Conservation (phyloP, 2,888 invertebrate species). For the Plebejus argus region DNA sequence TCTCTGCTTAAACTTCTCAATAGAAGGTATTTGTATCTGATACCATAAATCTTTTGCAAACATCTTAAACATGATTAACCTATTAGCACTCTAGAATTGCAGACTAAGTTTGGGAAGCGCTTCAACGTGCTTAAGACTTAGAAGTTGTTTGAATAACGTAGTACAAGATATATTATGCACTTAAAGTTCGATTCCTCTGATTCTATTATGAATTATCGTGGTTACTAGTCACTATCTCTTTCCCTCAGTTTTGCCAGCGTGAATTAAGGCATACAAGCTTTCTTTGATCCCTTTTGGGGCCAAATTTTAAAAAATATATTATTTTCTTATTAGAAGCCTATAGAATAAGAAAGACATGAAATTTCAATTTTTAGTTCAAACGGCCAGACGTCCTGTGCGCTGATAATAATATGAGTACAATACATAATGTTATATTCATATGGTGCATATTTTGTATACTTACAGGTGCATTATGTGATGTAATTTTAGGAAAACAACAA, state of each 20-base stretch:
- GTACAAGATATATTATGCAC: conserved; percentile 1
- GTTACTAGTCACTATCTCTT: no score
- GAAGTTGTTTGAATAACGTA: conserved; percentile 25
- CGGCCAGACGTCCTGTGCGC: no score
- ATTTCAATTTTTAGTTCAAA: no score
- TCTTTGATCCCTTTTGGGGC: no score
- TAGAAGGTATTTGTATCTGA: not conserved
- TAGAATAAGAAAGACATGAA: no score
- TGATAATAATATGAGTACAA: no score
- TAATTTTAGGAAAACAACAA: no score
- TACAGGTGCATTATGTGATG: no score
- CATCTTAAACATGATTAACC: conserved; percentile 10
- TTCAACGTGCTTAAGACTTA: conserved; percentile 27
- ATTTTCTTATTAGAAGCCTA: no score
- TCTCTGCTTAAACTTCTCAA: not conserved
- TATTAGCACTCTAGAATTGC: conserved; percentile 26
- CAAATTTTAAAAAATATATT: no score
- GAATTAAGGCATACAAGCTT: not conserved
- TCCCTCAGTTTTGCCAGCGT: not conserved
- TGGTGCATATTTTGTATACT: no score
- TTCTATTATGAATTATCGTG: not conserved
- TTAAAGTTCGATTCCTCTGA: not conserved
- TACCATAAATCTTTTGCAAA: not conserved
- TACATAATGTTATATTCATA: no score
- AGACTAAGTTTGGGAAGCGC: conserved; percentile 23